Base-by-base conservation (phyloP, 2,888 invertebrate genomes). In the Eulithis testata region DNA sequence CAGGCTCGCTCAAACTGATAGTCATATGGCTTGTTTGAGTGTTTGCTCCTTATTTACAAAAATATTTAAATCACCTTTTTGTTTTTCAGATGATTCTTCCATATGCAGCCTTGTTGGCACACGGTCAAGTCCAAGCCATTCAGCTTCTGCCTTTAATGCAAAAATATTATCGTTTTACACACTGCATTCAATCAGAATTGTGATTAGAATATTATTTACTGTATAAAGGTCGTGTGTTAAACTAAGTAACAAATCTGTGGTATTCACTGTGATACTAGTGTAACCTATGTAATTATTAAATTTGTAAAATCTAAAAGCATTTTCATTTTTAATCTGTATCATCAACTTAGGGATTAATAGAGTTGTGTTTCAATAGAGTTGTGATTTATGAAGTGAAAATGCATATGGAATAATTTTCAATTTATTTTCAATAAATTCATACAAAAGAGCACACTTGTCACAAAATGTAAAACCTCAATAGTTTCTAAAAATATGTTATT, bases 111-210 rank as follows among this genome's bases (percentile, higher is more conserved):
- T 92, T 82, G 94, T 95, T 81, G 95, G 95, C 83, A 95, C 94
- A 86, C 95, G 94, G 89, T 95, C 95, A 85, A 95, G 93, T 79
- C 95, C 95, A 80, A 93, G 90, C 94, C 94, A 94, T 84, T 94
- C 94, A 76, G 94, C 93, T 90, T 94, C 94, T 77, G 93, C 91
- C 94, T 94, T 90, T 84, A 94, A 93, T 85, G 77, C 83, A 91
- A 91, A 92, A 84, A 89, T 82, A 85, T 76, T 84, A 83, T 80
- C 77, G 75, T 75, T 78, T 89, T 90, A 89, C 79, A 77, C 78
- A 73, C 69, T 84, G 69, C 81, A 77, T 76, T 74, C 85, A 75
- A 79, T 73, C 64, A 84, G 72, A 80, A 75, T 85, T 65, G 66
- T 77, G 62, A 70, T 81, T 60, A 79, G 55, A 78, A 76, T 82